Percentiles rank a stretch among this genome's conserved stretches.
phyloP scores from a whole-genome alignment of 2,113 vertebrate genomes.

The Clarias batrachus region DNA sequence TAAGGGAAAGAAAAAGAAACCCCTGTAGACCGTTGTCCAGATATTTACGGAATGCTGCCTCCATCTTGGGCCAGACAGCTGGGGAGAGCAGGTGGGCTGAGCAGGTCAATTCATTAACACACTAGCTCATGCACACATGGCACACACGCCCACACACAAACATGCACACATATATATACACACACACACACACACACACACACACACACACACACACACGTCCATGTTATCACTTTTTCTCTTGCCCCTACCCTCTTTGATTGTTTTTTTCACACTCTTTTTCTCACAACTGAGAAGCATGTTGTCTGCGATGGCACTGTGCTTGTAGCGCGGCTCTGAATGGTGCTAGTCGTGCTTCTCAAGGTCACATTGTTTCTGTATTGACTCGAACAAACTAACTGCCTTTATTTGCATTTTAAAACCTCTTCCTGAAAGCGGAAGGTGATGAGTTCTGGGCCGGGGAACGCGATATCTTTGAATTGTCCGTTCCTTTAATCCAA shows the following conservation, averaged over 20 bases:
- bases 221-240: conserved; percentile 48
- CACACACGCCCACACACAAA: conserved; percentile 30
- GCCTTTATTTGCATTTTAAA: conserved; percentile 19
- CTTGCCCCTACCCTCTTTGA: conserved; percentile 37
- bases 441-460: background rate
- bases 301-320: conserved; percentile 43
- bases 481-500: background rate
- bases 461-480: background rate
- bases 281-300: conserved; percentile 38
- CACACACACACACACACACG: conserved; percentile 50
- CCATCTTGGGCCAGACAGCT: conserved; percentile 65
- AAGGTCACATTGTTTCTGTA: background rate
- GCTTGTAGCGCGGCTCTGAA: conserved; percentile 23
- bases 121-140: conserved; percentile 58
- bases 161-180: conserved; percentile 49
- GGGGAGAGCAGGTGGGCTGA: conserved; percentile 73
- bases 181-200: conserved; percentile 47
- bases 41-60: conserved; percentile 68
- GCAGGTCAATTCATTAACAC: conserved; percentile 73
- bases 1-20: conserved; percentile 39
- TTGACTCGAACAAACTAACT: background rate
- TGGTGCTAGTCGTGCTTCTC: conserved; percentile 16
- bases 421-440: background rate
- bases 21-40: conserved; percentile 60
- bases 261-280: conserved; percentile 44